These are phyloP conservation scores for Chiloscyllium plagiosum DNA, from an alignment of 2,113 vertebrate species.

Conservation along the genomic window DNA sequence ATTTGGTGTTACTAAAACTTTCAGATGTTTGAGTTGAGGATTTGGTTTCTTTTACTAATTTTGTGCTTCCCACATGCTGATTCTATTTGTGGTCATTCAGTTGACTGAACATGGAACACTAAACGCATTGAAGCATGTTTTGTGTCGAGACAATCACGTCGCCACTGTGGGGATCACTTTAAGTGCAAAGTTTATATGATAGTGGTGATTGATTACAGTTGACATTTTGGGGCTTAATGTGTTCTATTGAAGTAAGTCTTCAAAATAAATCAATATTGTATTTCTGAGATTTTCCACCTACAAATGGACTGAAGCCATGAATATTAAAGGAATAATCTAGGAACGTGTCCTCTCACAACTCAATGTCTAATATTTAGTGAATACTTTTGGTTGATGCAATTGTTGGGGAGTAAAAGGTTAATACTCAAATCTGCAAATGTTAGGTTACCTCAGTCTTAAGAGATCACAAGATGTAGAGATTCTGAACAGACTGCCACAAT, in stretches of 20 bases:
- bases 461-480: too few relatives aligned
- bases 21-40: neutral
- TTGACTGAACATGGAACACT: neutral
- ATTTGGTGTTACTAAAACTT: conserved; percentile 13
- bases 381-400: neutral
- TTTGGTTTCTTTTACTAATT: conserved; percentile 24
- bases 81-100: conserved; percentile 27
- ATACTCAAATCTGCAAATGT: too few relatives aligned
- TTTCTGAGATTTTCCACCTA: neutral
- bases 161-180: neutral
- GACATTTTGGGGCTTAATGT: neutral
- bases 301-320: neutral
- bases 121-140: conserved; percentile 27
- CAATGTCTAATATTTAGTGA: neutral
- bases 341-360: neutral
- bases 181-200: neutral
- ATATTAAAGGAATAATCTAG: neutral
- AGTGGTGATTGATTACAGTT: conserved; percentile 23
- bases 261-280: conserved; percentile 23
- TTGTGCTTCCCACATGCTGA: neutral
- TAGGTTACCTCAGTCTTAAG: too few relatives aligned
- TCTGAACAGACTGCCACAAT: too few relatives aligned
- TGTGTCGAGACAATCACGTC: neutral
- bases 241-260: neutral
- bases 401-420: neutral